A percentile compares a stretch with the other conserved stretches of the same genome.
phyloP scores from a whole-genome alignment of 2,888 invertebrate species.

The Phengaris alcon region DNA sequence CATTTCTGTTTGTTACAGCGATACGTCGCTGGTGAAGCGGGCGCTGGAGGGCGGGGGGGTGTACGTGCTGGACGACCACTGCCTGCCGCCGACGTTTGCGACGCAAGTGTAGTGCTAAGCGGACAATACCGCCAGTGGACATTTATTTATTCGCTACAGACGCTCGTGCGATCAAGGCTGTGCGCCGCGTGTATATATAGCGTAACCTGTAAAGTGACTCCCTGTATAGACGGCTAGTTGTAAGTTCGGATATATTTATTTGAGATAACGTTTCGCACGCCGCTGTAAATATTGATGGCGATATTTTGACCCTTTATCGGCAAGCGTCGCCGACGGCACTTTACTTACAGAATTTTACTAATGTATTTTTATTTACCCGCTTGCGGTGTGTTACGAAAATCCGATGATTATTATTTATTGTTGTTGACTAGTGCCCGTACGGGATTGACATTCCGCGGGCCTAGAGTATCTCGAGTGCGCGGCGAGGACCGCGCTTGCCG shows the following conservation, averaged over 20 bases:
- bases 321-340: constrained; percentile 52
- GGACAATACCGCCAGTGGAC: constrained; percentile 50
- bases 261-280: constrained; percentile 63
- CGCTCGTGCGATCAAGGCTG: constrained; percentile 76
- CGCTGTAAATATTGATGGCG: constrained; percentile 71
- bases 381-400: not conserved
- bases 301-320: constrained; percentile 61
- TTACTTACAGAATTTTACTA: constrained; percentile 20
- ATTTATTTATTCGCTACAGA: constrained; percentile 67
- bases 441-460: not conserved
- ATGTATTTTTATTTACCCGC: not conserved
- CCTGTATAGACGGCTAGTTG: constrained; percentile 75
- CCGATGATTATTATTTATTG: not conserved
- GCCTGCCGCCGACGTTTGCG: constrained; percentile 85
- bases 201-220: constrained; percentile 74
- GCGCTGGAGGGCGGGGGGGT: constrained; percentile 83
- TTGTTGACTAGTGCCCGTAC: constrained; percentile 27
- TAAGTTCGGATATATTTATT: constrained; percentile 77
- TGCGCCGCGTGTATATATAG: constrained; percentile 78
- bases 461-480: constrained; percentile 28
- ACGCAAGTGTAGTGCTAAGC: constrained; percentile 84
- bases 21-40: constrained; percentile 84
- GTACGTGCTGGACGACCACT: constrained; percentile 88
- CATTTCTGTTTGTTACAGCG: constrained; percentile 75
- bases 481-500: constrained; percentile 56